Conservation (phyloP, 2,888 invertebrate species). For the Disparrhopalites patrizii region DNA sequence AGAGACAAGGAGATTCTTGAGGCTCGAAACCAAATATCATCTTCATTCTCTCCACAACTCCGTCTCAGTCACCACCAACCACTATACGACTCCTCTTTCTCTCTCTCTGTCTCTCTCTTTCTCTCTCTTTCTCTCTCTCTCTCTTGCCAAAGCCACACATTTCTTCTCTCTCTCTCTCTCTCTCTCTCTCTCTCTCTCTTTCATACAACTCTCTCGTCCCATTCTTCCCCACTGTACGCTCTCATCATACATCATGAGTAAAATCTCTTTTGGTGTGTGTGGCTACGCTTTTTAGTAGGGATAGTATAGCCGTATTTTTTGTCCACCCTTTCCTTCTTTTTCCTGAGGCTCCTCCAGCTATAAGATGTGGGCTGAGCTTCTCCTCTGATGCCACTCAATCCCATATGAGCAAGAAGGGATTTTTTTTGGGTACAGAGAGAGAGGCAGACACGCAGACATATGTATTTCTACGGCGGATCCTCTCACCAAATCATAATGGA, state of each 20-base stretch:
- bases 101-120: not conserved
- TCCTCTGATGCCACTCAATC: not conserved
- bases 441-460: not conserved
- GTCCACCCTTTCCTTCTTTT: too few species aligned
- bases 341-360: too few species aligned
- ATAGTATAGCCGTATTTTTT: too few species aligned
- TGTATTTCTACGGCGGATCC: not conserved
- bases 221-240: not conserved
- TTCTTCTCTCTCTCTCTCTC: not conserved
- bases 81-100: not conserved
- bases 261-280: not conserved
- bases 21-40: conserved; percentile 7
- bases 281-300: too few species aligned
- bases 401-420: not conserved
- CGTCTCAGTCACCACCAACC: not conserved
- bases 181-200: not conserved
- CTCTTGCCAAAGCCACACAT: not conserved
- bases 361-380: conserved; percentile 13
- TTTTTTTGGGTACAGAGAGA: not conserved
- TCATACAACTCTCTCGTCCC: not conserved
- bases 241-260: not conserved
- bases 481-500: not conserved
- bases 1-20: conserved; percentile 3
- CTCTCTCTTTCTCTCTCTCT: not conserved
- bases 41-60: conserved; percentile 5